Evolutionary conservation across 92 coral and sea anemone genomes (phyloP).

Genomic region (Micromussa lordhowensis): DNA sequence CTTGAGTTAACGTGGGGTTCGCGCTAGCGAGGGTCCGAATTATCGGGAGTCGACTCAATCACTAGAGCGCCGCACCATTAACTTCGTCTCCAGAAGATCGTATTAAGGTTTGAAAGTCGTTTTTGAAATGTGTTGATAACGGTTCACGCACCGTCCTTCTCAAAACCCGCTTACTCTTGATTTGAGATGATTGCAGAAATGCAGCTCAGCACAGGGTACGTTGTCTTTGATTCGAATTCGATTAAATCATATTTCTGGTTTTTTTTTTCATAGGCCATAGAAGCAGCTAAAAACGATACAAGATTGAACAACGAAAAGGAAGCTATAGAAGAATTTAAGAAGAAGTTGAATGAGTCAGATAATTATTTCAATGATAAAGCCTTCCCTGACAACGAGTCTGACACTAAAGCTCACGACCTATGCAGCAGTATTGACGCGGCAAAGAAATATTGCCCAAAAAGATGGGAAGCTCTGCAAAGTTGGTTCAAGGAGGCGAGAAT

Average conservation of each 20-base stretch:
- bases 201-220: not conserved
- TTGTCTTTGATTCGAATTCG: not conserved
- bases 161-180: no score
- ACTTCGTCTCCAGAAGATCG: no score
- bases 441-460: constrained; percentile 80
- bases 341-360: constrained; percentile 55
- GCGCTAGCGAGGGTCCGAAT: no score
- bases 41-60: no score
- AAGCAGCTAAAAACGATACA: constrained; percentile 76
- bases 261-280: constrained; percentile 57
- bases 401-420: constrained; percentile 63
- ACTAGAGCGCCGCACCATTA: no score
- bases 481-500: constrained; percentile 87
- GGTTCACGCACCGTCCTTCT: no score
- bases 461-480: constrained; percentile 82
- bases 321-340: constrained; percentile 74
- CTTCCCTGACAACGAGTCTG: constrained; percentile 85
- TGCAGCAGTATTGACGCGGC: constrained; percentile 80
- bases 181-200: no score
- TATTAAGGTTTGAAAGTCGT: no score
- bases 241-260: not conserved
- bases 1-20: no score
- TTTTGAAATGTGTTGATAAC: no score
- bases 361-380: constrained; percentile 79
- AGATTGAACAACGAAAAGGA: constrained; percentile 42